Conservation (phyloP, 2,888 invertebrate species). For the Iselma pallidipennis region DNA sequence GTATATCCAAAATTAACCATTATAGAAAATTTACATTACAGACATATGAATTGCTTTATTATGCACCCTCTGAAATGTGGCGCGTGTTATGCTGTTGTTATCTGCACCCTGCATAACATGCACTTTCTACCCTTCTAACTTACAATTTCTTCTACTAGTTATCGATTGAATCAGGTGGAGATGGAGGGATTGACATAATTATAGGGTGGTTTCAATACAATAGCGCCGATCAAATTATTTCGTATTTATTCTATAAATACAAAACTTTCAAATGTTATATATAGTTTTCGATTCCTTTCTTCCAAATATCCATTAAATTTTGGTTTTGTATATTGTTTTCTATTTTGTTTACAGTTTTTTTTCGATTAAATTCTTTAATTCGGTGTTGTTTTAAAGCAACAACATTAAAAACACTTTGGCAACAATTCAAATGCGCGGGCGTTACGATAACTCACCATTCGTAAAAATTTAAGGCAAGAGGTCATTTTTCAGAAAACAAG, state of each 20-base stretch:
- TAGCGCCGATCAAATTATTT: neutral
- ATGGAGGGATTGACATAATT: neutral
- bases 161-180: neutral
- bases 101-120: neutral
- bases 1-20: no score
- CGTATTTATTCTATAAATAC: no score
- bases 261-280: no score
- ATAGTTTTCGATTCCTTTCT: no score
- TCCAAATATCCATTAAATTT: no score
- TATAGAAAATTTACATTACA: no score
- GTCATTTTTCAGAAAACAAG: constrained; percentile 41
- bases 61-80: neutral
- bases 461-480: constrained; percentile 53
- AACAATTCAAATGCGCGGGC: neutral
- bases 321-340: no score
- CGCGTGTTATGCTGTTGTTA: neutral
- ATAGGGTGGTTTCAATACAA: neutral
- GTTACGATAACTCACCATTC: constrained; percentile 51
- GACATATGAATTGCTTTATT: neutral
- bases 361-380: neutral
- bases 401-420: neutral
- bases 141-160: neutral
- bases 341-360: no score
- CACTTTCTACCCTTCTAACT: neutral
- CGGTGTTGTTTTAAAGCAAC: neutral